These are phyloP conservation scores for Castor canadensis DNA, from an alignment of 2,113 vertebrate genomes.

Conservation along the genomic window DNA sequence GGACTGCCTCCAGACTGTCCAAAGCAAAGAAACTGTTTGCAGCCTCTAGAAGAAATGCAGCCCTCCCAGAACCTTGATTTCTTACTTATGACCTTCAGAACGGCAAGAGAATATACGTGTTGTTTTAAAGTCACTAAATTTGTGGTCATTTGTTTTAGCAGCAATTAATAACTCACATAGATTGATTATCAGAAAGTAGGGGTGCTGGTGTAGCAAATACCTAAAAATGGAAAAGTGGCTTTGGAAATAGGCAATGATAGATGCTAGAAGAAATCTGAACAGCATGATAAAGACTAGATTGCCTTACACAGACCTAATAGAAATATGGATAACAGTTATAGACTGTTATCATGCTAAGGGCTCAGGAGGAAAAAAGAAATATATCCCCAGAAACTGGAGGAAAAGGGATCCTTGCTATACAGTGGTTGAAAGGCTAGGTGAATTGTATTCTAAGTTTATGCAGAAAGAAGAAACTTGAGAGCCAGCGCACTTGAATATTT, in stretches of 20 bases:
- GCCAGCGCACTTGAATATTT: not conserved
- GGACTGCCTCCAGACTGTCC: not conserved
- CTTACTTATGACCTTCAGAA: not conserved
- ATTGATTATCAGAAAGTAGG: not conserved
- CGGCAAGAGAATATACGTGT: not conserved
- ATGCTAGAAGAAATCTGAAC: not conserved
- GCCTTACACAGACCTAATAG: not conserved
- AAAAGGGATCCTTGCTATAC: not conserved
- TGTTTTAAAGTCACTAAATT: not conserved
- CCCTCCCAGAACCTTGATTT: not conserved
- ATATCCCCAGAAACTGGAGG: not conserved
- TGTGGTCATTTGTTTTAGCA: not conserved
- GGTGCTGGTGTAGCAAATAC: not conserved
- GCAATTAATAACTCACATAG: not conserved
- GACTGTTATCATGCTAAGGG: not conserved
- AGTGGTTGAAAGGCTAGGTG: not conserved
- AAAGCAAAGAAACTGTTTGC: not conserved
- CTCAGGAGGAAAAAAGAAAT: not conserved
- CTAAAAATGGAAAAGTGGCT: not conserved
- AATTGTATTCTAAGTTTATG: not conserved
- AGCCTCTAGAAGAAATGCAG: not conserved
- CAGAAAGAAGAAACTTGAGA: not conserved
- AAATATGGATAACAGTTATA: not conserved
- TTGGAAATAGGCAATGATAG: not conserved
- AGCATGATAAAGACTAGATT: not conserved